phyloP scores from a whole-genome alignment of 2,888 invertebrate species.

The Matsumyia berberina region DNA sequence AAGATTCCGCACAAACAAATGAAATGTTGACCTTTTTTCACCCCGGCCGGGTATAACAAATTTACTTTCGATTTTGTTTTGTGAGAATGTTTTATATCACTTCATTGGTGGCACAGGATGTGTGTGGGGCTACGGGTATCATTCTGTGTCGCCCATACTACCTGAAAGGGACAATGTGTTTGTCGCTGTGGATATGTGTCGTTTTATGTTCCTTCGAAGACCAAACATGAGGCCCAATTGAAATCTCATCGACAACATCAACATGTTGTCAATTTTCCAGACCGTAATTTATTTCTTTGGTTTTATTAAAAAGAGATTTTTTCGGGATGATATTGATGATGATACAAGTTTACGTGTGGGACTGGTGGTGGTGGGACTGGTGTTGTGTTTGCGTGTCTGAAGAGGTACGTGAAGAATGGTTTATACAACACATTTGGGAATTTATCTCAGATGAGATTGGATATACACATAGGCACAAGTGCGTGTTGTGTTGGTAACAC shows the following conservation, averaged over 20 bases:
- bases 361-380: neutral
- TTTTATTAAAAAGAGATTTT: slow-evolving; percentile 70
- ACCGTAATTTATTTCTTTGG: slow-evolving; percentile 73
- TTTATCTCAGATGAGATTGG: slow-evolving; percentile 20
- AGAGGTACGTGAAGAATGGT: slow-evolving; percentile 7
- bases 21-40: slow-evolving; percentile 64
- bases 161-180: slow-evolving; percentile 42
- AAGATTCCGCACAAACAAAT: slow-evolving; percentile 57
- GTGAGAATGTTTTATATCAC: slow-evolving; percentile 53
- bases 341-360: slow-evolving; percentile 37
- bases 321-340: slow-evolving; percentile 41
- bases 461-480: slow-evolving; percentile 8
- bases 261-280: slow-evolving; percentile 73
- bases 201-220: slow-evolving; percentile 56
- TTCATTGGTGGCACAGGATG: slow-evolving; percentile 21
- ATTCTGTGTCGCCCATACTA: slow-evolving; percentile 4
- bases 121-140: slow-evolving; percentile 16
- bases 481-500: neutral
- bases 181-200: slow-evolving; percentile 45
- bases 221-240: slow-evolving; percentile 61
- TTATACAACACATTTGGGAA: slow-evolving; percentile 24
- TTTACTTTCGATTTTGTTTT: slow-evolving; percentile 61
- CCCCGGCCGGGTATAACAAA: slow-evolving; percentile 30
- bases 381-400: slow-evolving; percentile 9
- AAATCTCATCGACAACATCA: slow-evolving; percentile 73